phyloP scores from a whole-genome alignment of 2,888 invertebrate species.

The Melinopterus prodromus region DNA sequence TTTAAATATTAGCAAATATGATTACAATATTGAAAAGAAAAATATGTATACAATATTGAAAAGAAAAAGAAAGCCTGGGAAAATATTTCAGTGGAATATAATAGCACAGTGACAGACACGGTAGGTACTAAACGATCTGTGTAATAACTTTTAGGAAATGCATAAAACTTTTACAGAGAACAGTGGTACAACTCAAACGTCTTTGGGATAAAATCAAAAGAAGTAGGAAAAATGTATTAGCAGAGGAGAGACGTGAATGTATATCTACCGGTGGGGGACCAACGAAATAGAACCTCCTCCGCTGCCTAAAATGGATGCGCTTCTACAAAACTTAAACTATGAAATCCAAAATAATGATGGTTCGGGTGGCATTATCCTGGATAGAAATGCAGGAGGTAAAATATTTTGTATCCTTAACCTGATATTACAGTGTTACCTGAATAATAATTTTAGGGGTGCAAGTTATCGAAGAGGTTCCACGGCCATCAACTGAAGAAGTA shows the following conservation, averaged over 20 bases:
- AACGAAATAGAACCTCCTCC: constrained; percentile 10
- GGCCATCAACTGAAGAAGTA: too few relatives aligned
- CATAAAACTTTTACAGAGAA: constrained; percentile 5
- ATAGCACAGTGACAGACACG: neutral
- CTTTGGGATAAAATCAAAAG: constrained; percentile 18
- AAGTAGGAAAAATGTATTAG: neutral
- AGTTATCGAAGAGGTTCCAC: too few relatives aligned
- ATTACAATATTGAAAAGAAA: too few relatives aligned
- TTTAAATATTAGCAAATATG: too few relatives aligned
- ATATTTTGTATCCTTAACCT: constrained; percentile 4
- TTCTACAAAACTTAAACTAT: constrained; percentile 10
- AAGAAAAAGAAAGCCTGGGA: too few relatives aligned
- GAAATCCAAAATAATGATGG: constrained; percentile 11
- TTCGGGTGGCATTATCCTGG: constrained; percentile 9
- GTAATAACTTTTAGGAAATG: neutral
- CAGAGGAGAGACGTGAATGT: neutral
- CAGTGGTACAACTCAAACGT: constrained; percentile 17
- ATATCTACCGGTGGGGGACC: constrained; percentile 14
- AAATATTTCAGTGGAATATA: too few relatives aligned
- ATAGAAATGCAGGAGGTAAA: constrained; percentile 6
- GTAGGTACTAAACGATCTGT: neutral
- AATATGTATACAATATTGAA: too few relatives aligned
- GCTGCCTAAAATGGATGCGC: neutral
- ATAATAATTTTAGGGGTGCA: too few relatives aligned
- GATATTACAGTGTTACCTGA: too few relatives aligned